A percentile compares a stretch with the other conserved stretches of the same genome.
These are phyloP conservation scores for Ophonus ardosiacus DNA, from an alignment of 2,888 invertebrate genomes.

Conservation along the genomic window DNA sequence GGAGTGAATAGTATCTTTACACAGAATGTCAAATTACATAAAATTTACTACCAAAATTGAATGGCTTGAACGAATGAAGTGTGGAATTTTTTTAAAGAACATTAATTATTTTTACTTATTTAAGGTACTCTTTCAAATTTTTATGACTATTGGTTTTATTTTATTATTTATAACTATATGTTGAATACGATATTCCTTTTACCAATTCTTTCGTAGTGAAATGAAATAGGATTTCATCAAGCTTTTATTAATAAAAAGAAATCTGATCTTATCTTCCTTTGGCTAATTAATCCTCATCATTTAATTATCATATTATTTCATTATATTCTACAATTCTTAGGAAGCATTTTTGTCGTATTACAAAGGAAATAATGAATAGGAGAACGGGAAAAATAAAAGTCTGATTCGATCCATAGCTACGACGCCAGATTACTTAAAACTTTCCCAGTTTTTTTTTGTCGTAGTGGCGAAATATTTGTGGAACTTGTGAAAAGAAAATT, in stretches of 20 bases:
- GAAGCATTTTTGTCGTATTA: not conserved
- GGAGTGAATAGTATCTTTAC: too few species aligned
- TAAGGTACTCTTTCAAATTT: too few species aligned
- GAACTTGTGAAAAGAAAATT: constrained; percentile 21
- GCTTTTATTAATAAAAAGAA: not conserved
- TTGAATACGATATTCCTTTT: too few species aligned
- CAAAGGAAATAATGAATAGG: not conserved
- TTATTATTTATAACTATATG: too few species aligned
- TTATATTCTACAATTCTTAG: not conserved
- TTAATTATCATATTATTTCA: not conserved
- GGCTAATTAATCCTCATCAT: not conserved
- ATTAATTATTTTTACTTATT: too few species aligned
- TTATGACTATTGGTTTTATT: too few species aligned
- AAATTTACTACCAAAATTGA: too few species aligned
- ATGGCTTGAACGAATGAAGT: too few species aligned
- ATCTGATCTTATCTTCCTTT: not conserved
- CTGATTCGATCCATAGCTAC: not conserved
- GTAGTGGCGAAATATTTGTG: not conserved
- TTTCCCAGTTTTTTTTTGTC: not conserved
- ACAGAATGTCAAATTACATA: too few species aligned
- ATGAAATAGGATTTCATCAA: too few species aligned
- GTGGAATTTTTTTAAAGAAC: too few species aligned
- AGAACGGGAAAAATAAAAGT: not conserved
- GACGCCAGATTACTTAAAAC: constrained; percentile 8
- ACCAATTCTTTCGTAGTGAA: too few species aligned